phyloP scores from a whole-genome alignment of 2,797 vertebrate species.

The Agapornis canus region DNA sequence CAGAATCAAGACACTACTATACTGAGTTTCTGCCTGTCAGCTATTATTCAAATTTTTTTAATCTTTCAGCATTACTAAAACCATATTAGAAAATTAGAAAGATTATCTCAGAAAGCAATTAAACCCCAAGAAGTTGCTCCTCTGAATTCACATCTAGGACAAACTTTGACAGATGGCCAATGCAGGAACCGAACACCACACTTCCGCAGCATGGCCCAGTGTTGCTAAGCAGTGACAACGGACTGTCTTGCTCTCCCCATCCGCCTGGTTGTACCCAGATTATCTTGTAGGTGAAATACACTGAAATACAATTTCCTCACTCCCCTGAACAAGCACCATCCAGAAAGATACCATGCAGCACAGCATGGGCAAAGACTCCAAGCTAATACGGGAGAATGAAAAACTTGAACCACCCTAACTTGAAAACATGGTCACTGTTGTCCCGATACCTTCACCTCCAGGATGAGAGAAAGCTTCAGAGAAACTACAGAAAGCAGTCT shows the following conservation, averaged over 20 bases:
- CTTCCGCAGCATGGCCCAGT: neutral
- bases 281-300: constrained; percentile 2
- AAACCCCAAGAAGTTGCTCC: neutral
- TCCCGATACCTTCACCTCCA: neutral
- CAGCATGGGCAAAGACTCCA: neutral
- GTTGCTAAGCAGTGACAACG: constrained; percentile 45
- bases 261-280: neutral
- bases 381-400: neutral
- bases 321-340: neutral
- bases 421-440: neutral
- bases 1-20: neutral
- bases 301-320: constrained; percentile 1
- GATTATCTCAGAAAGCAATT: neutral
- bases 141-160: neutral
- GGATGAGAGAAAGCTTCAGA: neutral
- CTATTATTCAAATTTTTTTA: neutral
- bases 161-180: constrained; percentile 17
- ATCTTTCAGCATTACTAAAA: neutral
- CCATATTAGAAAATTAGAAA: neutral
- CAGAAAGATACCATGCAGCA: neutral
- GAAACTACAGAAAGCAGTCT: neutral
- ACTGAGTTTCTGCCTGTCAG: neutral
- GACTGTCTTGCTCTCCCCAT: neutral
- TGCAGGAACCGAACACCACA: neutral
- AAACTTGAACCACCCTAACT: neutral